phyloP scores from a whole-genome alignment of 1,140 invertebrate species.

The Rhopalosiphum padi region DNA sequence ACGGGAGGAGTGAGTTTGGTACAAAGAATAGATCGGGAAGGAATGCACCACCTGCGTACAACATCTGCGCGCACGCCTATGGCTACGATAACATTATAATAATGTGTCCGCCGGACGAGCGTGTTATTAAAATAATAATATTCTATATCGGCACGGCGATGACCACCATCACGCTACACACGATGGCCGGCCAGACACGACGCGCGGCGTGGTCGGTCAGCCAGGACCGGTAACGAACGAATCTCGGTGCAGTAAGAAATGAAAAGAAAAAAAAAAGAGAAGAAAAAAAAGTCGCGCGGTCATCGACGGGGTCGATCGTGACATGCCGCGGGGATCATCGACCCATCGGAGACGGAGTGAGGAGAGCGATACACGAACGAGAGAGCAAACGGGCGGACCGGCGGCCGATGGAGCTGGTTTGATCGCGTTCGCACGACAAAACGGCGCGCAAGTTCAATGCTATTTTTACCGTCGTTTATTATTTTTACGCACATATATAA shows the following conservation, averaged over 20 bases:
- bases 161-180: not conserved
- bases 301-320: slow-evolving; percentile 40
- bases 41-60: not conserved
- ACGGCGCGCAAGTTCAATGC: slow-evolving; percentile 34
- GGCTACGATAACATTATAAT: not conserved
- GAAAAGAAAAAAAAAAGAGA: not conserved
- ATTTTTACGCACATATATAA: not conserved
- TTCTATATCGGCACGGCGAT: not conserved
- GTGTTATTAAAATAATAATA: slow-evolving; percentile 1
- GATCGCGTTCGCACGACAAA: slow-evolving; percentile 36
- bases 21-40: not conserved
- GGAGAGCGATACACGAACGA: not conserved
- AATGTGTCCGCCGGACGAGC: not conserved
- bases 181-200: not conserved
- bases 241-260: not conserved
- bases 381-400: not conserved
- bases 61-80: not conserved
- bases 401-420: slow-evolving; percentile 16
- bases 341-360: slow-evolving; percentile 21
- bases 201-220: not conserved
- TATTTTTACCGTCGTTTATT: slow-evolving; percentile 31
- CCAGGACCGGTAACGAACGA: slow-evolving; percentile 8
- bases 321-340: slow-evolving; percentile 48
- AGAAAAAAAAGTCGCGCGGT: slow-evolving; percentile 40
- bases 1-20: not conserved